Conservation (phyloP, 2,113 vertebrate species). For the Spheniscus mendiculus region DNA sequence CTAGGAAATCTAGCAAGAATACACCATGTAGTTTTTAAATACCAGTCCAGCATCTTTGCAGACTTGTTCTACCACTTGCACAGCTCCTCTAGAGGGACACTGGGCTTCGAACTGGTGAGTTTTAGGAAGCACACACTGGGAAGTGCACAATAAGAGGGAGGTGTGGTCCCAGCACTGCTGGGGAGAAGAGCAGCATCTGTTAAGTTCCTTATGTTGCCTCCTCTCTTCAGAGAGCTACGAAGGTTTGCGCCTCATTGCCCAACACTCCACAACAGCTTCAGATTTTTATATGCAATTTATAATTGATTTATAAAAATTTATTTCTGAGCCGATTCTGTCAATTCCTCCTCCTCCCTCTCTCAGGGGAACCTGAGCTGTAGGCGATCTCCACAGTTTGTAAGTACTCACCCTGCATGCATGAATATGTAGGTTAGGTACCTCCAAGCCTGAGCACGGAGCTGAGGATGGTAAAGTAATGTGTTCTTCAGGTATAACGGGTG, state of each 20-base stretch:
- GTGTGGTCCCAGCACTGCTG: neutral
- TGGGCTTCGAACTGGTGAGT: neutral
- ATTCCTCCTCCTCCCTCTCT: neutral
- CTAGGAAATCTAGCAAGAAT: neutral
- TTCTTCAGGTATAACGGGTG: conserved; percentile 91
- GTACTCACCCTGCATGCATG: conserved; percentile 96
- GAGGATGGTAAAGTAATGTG: conserved; percentile 90
- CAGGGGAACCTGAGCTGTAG: neutral
- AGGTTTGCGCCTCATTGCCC: neutral
- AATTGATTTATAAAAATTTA: neutral
- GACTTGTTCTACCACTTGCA: neutral
- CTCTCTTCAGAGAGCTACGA: neutral
- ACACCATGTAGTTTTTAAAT: neutral
- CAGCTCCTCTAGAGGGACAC: neutral
- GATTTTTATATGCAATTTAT: neutral
- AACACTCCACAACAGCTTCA: neutral
- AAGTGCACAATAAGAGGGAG: neutral
- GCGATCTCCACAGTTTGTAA: neutral
- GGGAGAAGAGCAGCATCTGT: neutral
- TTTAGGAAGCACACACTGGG: neutral
- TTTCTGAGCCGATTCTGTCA: neutral
- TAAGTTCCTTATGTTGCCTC: neutral
- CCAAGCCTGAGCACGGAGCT: conserved; percentile 92
- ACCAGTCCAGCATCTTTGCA: neutral
- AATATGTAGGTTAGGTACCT: conserved; percentile 96